Evolutionary conservation across 2,113 vertebrate genomes (phyloP).

Genomic region (Colinus virginianus): DNA sequence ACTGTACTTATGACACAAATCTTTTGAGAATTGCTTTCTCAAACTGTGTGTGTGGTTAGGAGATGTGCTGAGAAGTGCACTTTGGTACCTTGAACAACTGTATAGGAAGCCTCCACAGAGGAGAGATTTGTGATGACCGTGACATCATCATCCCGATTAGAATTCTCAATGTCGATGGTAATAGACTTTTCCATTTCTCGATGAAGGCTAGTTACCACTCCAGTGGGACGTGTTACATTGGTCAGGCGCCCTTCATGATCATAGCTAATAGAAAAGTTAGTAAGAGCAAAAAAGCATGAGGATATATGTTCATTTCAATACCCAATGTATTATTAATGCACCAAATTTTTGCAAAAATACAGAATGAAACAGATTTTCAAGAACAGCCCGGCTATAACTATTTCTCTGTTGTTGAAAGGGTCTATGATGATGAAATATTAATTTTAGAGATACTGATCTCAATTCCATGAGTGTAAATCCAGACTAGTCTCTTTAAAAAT

Average conservation of each 20-base stretch:
- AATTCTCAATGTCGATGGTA: slow-evolving; percentile 98
- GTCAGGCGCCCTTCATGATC: slow-evolving; percentile 97
- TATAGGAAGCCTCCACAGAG: slow-evolving; percentile 97
- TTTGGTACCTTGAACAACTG: slow-evolving; percentile 94
- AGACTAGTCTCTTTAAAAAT: neutral
- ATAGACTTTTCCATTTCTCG: slow-evolving; percentile 98
- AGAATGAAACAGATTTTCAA: slow-evolving; percentile 60
- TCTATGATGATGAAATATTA: neutral
- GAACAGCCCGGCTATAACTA: slow-evolving; percentile 46
- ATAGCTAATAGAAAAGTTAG: slow-evolving; percentile 85
- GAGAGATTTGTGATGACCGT: slow-evolving; percentile 99
- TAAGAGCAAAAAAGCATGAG: slow-evolving; percentile 67
- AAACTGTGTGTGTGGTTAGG: slow-evolving; percentile 33
- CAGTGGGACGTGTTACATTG: slow-evolving; percentile 97
- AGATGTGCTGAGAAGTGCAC: slow-evolving; percentile 16
- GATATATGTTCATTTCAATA: slow-evolving; percentile 64
- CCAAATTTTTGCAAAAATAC: slow-evolving; percentile 41
- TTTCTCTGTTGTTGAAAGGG: slow-evolving; percentile 59
- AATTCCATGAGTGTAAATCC: slow-evolving; percentile 1
- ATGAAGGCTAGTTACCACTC: slow-evolving; percentile 97
- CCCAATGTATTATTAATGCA: slow-evolving; percentile 60
- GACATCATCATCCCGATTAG: slow-evolving; percentile 96
- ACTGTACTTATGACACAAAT: neutral
- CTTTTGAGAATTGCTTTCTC: neutral
- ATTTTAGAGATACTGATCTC: slow-evolving; percentile 25